Base-by-base conservation (phyloP, 2,888 invertebrate genomes). In the Drymonia ruficornis region DNA sequence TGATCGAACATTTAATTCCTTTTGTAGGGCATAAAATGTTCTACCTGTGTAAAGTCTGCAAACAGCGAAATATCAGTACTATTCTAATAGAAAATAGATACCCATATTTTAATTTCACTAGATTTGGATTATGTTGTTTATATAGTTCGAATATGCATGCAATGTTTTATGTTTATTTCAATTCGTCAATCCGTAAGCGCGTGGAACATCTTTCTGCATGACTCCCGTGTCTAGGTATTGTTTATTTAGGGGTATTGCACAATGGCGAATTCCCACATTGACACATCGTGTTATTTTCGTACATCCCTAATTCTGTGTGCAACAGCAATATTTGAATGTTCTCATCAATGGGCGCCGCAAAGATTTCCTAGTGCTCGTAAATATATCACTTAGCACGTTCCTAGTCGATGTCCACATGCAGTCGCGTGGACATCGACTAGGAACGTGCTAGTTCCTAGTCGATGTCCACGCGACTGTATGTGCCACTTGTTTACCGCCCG, bases 401-500 rank as follows among this genome's bases (percentile, higher is more conserved):
- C 42, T 56, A 52, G 57, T 60, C 59, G 49, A 57, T 63, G 52
- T n/a, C n/a, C n/a, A n/a, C n/a, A n/a, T n/a, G n/a, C n/a, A n/a
- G n/a, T n/a, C n/a, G n/a, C n/a, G n/a, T n/a, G n/a, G n/a, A n/a
- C n/a, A n/a, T n/a, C n/a, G n/a, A n/a, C n/a, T n/a, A n/a, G n/a
- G n/a, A n/a, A n/a, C n/a, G n/a, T n/a, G n/a, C n/a, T n/a, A n/a
- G n/a, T n/a, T n/a, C n/a, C n/a, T n/a, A n/a, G n/a, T n/a, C n/a
- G n/a, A n/a, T n/a, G n/a, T n/a, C n/a, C n/a, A n/a, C n/a, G n/a
- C n/a, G n/a, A n/a, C 65, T 57, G 60, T 55, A 59, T 49, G 52
- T 67, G 53, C 52, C 64, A 75, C 72, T 78, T 80, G 76, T 79
- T 77, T 80, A 75, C 76, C 55, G 57, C 50, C 62, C 75, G 69